Conservation (phyloP, 1,140 invertebrate species). For the Papilio polytes region DNA sequence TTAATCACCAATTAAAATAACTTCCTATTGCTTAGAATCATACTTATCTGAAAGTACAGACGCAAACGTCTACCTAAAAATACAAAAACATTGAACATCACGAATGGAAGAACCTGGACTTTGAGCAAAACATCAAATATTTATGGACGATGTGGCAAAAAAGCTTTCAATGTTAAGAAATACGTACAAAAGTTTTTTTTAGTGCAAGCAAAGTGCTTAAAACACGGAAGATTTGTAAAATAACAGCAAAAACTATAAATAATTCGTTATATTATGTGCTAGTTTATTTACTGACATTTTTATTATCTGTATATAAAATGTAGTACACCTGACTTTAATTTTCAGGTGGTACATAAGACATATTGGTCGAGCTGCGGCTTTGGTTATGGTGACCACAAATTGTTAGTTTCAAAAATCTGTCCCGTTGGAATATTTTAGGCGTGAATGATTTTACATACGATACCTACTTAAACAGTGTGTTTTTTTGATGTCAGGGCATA, state of each 20-base stretch:
- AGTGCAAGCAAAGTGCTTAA: no score
- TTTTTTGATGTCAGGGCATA: no score
- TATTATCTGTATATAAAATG: neutral
- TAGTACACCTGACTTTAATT: constrained; percentile 21
- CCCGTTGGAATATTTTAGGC: neutral
- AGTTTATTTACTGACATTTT: constrained; percentile 5
- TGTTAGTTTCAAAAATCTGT: neutral
- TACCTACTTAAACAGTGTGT: neutral
- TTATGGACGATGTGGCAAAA: no score
- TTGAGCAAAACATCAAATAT: no score
- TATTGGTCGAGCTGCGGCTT: neutral
- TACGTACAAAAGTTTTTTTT: no score
- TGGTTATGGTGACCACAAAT: neutral
- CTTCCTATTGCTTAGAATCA: no score
- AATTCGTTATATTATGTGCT: neutral
- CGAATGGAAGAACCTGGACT: no score
- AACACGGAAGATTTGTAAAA: neutral
- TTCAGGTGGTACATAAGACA: neutral
- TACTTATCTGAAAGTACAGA: no score
- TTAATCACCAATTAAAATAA: no score
- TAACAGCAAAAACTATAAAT: neutral
- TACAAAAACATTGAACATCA: no score
- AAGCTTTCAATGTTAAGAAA: no score
- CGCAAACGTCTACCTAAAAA: no score
- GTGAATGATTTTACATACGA: neutral